Evolutionary conservation across 2,888 invertebrate genomes (phyloP).

Genomic region (Xiphydria camelus): DNA sequence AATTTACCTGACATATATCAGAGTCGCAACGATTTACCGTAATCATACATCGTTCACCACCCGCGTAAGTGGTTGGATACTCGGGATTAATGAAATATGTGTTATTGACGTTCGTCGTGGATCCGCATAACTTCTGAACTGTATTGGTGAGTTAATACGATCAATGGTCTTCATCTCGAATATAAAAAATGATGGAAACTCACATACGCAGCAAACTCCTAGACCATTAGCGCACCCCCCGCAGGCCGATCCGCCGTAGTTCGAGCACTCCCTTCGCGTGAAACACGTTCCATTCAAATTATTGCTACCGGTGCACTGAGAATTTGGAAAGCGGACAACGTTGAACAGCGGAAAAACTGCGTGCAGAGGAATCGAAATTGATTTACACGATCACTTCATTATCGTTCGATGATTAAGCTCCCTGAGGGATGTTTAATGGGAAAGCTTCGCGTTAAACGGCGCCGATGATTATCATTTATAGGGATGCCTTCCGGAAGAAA

Average conservation of each 20-base stretch:
- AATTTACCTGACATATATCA: constrained; percentile 69
- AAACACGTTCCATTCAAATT: constrained; percentile 76
- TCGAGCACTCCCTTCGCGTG: constrained; percentile 74
- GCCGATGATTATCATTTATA: too few relatives aligned
- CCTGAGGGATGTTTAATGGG: constrained; percentile 29
- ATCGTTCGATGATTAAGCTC: constrained; percentile 15
- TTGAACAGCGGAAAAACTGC: constrained; percentile 72
- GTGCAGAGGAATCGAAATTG: constrained; percentile 22
- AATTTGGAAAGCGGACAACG: constrained; percentile 77
- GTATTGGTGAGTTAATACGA: constrained; percentile 26
- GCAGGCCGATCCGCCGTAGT: constrained; percentile 71
- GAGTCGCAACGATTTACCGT: constrained; percentile 71
- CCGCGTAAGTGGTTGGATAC: constrained; percentile 72
- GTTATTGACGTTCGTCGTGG: constrained; percentile 73
- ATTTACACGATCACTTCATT: too few relatives aligned
- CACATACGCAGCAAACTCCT: constrained; percentile 84
- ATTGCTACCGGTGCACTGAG: constrained; percentile 68
- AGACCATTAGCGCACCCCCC: constrained; percentile 75
- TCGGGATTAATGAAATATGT: constrained; percentile 82
- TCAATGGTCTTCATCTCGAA: not conserved
- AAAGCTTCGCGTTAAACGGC: too few relatives aligned
- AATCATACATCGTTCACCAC: constrained; percentile 72
- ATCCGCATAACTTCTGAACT: constrained; percentile 77
- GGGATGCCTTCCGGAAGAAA: too few relatives aligned
- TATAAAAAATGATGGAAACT: constrained; percentile 51